Base-by-base conservation (phyloP, 2,888 invertebrate species). In the Agrotis segetum region DNA sequence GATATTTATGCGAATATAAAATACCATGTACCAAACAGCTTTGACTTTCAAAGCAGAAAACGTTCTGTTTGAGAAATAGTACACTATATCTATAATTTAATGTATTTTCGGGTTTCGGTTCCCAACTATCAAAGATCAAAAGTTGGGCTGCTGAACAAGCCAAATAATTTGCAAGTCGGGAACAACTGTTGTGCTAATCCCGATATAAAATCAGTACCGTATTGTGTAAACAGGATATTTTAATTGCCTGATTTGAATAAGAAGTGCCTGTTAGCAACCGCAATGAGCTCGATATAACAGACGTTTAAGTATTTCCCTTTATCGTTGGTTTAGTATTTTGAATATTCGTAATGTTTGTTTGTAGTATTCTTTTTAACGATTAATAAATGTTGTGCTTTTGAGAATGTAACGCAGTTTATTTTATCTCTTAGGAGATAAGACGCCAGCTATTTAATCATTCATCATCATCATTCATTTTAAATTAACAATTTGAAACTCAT, bases 221-320 rank as follows among this genome's bases (percentile, higher is more conserved):
- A 52, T 75, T 79, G 65, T 76, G 71, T 79, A 74, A 65, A 71
- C 71, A 77, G 67, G 60, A 70, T 70, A 83, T 73, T 77, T 70
- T 73, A 85, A 75, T 80, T 80, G 68, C 62, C 83, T 69, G 71
- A 85, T 83, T 84, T 82, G 66, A 83, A 82, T 84, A 74, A 77
- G 60, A 82, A 84, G 67, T 67, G 71, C 44, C 65, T 74, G 61
- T 72, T 68, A 50, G 58, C 34, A 52, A 44, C 65, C 69, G 61
- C 61, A 69, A 59, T 66, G 67, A 70, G 67, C 66, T 53, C 59
- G 53, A 72, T 69, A 53, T 53, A 56, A 44, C 29, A 72, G 52
- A 65, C 46, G 46, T 55, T 75, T 73, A 59, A 19, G 59, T 56
- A 68, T 67, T 69, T 55, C 7, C 21, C 56, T 76, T 67, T 71